Conservation (phyloP, 2,888 invertebrate species). For the Drepana falcataria region DNA sequence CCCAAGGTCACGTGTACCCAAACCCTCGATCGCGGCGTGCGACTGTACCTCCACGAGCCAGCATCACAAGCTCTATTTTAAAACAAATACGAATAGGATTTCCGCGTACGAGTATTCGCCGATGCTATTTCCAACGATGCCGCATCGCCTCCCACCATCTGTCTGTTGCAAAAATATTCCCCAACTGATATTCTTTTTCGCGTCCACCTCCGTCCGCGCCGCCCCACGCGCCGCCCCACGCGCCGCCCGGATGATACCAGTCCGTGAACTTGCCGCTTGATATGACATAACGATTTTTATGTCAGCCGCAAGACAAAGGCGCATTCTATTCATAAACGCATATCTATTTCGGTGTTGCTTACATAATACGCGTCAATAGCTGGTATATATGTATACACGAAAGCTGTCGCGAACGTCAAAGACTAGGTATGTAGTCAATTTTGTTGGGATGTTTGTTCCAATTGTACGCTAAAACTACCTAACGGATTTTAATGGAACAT, state of each 20-base stretch:
- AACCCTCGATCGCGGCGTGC: too few species aligned
- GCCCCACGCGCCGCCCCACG: background rate
- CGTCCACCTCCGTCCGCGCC: background rate
- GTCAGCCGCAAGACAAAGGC: background rate
- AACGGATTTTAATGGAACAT: too few species aligned
- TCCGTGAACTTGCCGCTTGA: slow-evolving; percentile 1
- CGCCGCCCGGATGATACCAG: background rate
- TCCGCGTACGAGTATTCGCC: slow-evolving; percentile 49
- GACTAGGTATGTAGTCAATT: too few species aligned
- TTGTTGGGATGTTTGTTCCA: too few species aligned
- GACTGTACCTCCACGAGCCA: background rate
- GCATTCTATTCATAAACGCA: background rate
- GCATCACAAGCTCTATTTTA: slow-evolving; percentile 34
- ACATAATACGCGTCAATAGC: background rate
- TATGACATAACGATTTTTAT: background rate
- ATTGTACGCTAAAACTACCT: too few species aligned
- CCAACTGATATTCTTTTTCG: background rate
- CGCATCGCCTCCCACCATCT: slow-evolving; percentile 17
- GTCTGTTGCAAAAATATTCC: slow-evolving; percentile 5
- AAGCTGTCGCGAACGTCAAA: too few species aligned
- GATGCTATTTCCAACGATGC: slow-evolving; percentile 43
- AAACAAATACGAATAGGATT: slow-evolving; percentile 41
- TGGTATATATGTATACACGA: background rate
- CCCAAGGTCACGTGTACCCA: too few species aligned
- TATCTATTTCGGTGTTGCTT: background rate